These are phyloP conservation scores for Notechis scutatus DNA, from an alignment of 2,113 vertebrate species.

Conservation along the genomic window DNA sequence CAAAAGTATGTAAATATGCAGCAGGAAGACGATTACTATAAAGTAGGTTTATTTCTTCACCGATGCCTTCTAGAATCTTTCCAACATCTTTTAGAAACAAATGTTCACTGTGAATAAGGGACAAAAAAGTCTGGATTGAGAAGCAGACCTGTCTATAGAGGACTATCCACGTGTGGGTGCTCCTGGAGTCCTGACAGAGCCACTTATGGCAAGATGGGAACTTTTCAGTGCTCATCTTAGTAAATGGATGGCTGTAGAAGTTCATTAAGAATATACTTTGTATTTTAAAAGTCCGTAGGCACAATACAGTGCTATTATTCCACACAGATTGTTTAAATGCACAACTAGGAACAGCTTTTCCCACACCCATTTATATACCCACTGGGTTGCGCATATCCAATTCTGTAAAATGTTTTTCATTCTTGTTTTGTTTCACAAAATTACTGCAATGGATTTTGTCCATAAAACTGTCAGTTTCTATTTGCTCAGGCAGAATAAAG, in stretches of 20 bases:
- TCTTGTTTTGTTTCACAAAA: background rate
- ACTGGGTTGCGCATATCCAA: background rate
- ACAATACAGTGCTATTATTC: background rate
- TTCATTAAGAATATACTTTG: background rate
- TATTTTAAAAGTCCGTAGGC: background rate
- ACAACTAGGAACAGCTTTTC: background rate
- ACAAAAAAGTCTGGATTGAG: background rate
- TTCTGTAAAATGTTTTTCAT: background rate
- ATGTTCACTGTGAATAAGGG: background rate
- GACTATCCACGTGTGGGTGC: background rate
- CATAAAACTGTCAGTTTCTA: background rate
- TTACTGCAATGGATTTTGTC: background rate
- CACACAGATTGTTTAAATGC: background rate
- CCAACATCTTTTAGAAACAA: background rate
- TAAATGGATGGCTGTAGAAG: background rate
- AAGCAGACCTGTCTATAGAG: background rate
- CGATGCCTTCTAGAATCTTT: background rate
- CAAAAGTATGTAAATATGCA: background rate
- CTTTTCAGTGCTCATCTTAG: background rate
- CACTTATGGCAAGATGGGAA: background rate
- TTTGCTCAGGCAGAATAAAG: background rate
- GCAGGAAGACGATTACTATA: background rate
- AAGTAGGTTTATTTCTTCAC: background rate
- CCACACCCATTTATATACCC: background rate
- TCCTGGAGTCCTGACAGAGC: background rate